phyloP scores from a whole-genome alignment of 2,888 invertebrate species.

The Suillia variegata region DNA sequence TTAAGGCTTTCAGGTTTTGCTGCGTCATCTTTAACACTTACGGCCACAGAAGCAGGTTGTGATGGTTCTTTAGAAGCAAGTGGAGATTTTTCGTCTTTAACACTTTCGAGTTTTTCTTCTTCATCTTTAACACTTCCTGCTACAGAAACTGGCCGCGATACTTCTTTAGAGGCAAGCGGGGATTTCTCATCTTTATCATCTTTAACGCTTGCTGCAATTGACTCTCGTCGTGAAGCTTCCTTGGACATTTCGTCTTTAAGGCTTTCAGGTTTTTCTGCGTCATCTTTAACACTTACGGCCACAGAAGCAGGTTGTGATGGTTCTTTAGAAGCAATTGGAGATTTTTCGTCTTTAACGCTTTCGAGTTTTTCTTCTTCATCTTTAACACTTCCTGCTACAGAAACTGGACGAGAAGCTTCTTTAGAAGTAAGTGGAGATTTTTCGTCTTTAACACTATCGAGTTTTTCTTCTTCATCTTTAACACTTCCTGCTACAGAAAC shows the following conservation, averaged over 20 bases:
- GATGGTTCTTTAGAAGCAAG: constrained; percentile 19
- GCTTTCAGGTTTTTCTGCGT: too few relatives aligned
- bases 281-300: too few relatives aligned
- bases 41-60: constrained; percentile 23
- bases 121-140: constrained; percentile 19
- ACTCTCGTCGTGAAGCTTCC: constrained; percentile 23
- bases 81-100: constrained; percentile 4
- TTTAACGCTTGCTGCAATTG: constrained; percentile 23
- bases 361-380: constrained; percentile 18
- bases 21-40: constrained; percentile 7
- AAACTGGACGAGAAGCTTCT: neutral
- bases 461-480: too few relatives aligned
- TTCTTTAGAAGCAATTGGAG: constrained; percentile 13
- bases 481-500: constrained; percentile 17
- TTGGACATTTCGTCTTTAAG: constrained; percentile 22
- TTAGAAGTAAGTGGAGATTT: neutral
- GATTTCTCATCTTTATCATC: constrained; percentile 17
- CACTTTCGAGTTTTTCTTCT: constrained; percentile 10
- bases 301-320: constrained; percentile 18
- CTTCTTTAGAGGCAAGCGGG: constrained; percentile 11
- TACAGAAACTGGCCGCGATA: constrained; percentile 12
- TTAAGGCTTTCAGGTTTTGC: constrained; percentile 7
- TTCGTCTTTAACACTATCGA: too few relatives aligned
- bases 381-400: constrained; percentile 20
- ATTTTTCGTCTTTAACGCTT: constrained; percentile 23